Conservation (phyloP, 2,888 invertebrate genomes). For the Octonoba sinensis region DNA sequence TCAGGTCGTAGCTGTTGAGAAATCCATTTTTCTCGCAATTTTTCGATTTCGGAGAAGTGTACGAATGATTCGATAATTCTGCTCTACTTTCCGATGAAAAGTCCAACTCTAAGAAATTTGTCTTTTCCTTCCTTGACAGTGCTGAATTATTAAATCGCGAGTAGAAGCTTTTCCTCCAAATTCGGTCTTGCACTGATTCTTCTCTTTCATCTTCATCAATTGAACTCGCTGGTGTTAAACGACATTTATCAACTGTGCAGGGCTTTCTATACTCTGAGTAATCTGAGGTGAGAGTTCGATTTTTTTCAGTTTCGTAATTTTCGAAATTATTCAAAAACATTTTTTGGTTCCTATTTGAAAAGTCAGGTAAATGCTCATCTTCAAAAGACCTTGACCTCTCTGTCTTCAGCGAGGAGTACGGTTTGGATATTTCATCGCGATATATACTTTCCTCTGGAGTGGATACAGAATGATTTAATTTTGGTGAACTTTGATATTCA, state of each 20-base stretch:
- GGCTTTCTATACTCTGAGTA: too few species aligned
- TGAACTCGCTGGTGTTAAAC: too few species aligned
- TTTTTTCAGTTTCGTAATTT: too few species aligned
- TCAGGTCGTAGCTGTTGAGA: not conserved
- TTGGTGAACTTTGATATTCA: slow-evolving; percentile 9
- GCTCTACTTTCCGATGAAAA: slow-evolving; percentile 24
- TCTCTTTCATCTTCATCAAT: slow-evolving; percentile 69
- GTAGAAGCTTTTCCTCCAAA: slow-evolving; percentile 89
- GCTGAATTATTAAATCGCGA: slow-evolving; percentile 83
- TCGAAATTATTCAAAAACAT: not conserved
- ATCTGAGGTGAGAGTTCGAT: too few species aligned
- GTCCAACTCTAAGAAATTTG: slow-evolving; percentile 27
- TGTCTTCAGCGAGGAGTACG: not conserved
- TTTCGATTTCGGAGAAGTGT: not conserved
- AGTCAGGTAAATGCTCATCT: not conserved
- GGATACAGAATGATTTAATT: not conserved
- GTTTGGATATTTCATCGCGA: not conserved
- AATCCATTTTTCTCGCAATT: slow-evolving; percentile 10
- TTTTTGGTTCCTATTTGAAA: not conserved
- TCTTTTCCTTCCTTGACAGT: slow-evolving; percentile 42
- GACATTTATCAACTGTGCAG: too few species aligned
- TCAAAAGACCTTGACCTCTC: not conserved
- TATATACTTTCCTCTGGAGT: not conserved
- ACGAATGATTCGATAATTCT: not conserved
- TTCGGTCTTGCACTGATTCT: slow-evolving; percentile 87